Evolutionary conservation across 2,113 vertebrate genomes (phyloP), one percentile per base, ranked within the genome.

Genomic region (Austrofundulus limnaeus): DNA sequence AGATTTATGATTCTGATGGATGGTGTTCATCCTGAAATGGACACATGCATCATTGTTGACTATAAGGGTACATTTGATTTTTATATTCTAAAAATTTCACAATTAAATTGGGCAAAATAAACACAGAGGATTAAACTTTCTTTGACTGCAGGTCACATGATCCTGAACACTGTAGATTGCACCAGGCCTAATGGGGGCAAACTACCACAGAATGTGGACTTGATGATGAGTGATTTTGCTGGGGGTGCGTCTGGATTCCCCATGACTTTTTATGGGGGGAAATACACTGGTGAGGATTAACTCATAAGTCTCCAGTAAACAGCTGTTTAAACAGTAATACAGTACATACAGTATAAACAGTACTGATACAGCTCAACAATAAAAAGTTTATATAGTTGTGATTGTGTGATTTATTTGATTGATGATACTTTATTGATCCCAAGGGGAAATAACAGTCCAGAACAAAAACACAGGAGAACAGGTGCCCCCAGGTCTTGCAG

Each of bases 1-100:
- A 87, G 93, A 34, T 94, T 94, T 43, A 94, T 94, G 93, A 94
- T 94, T 80, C 62, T 94, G 50, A 94, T 93, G 93, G 94, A 94
- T 17, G 92, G 92, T 0, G 58, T 94, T 57, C 93, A 93, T 62
- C 94, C 94, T 21, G 94, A 94, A 82, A 92, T 94, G 89, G 93
- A 94, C 78, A 94, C 94, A 0, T 94, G 94, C 61, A 90, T 94
- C 66, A 93, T 94, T 2, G 88, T 93, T 69, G 92, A 94, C 39
- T 94, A 94, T 75, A 94, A 94, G 91, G 93, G 93, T 93, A 75
- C 1, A 8, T 6, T 24, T 13, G 0, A 2, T 6, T 11, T 21
- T 11, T 19, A 0, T 47, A 20, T 42, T 5, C 21, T 16, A 23
- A 41, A 55, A 7, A 6, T 5, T 5, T 47, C 8, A 10, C 2